Evolutionary conservation across 2,113 vertebrate genomes (phyloP).

Genomic region (Hydrochoerus hydrochaeris): DNA sequence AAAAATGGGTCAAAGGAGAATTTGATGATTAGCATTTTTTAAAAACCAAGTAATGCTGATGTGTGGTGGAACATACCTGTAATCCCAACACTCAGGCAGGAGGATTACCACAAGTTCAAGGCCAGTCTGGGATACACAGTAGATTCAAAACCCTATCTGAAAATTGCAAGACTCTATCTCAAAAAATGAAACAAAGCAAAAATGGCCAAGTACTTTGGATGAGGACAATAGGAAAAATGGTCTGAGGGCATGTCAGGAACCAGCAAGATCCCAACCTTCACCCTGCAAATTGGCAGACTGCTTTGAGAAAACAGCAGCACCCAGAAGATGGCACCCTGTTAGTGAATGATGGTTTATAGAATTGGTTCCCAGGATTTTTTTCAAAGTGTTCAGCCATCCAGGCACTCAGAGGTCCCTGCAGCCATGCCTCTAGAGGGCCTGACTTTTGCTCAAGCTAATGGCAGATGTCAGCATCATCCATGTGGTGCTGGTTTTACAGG

Average conservation of each 20-base stretch:
- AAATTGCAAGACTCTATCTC: not conserved
- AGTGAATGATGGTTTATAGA: not conserved
- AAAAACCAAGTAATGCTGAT: not conserved
- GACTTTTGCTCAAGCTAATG: not conserved
- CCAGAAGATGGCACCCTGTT: not conserved
- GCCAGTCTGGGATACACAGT: not conserved
- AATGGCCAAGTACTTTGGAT: not conserved
- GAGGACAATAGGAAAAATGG: not conserved
- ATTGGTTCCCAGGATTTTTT: not conserved
- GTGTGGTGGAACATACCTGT: not conserved
- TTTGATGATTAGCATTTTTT: not conserved
- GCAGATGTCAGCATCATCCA: not conserved
- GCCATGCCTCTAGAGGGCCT: not conserved
- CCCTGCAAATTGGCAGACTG: not conserved
- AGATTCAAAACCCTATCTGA: not conserved
- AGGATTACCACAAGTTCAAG: too few species aligned
- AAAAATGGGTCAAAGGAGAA: not conserved
- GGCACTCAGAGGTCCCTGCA: not conserved
- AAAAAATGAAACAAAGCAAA: not conserved
- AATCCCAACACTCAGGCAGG: too few species aligned
- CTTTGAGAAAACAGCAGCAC: not conserved
- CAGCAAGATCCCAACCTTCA: not conserved
- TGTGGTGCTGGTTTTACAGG: not conserved
- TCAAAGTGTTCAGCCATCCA: not conserved
- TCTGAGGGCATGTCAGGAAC: not conserved